Conservation (phyloP, 1,140 invertebrate species). For the Macrotrachela quadricornifera region DNA sequence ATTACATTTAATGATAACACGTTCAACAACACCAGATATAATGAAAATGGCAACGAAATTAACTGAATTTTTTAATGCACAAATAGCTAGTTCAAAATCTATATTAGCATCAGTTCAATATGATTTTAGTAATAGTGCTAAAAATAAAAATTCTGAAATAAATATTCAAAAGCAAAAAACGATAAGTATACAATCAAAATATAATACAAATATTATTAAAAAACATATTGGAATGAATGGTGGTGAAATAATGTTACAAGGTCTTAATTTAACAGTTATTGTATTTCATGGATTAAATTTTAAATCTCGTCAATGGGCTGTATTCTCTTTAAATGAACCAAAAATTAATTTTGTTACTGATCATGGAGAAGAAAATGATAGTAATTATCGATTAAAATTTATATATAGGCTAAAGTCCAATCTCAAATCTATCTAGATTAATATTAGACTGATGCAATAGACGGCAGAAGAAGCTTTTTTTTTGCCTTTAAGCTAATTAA, state of each 20-base stretch:
- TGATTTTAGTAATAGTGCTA: too few species aligned
- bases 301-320: slow-evolving; percentile 80
- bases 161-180: too few species aligned
- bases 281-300: slow-evolving; percentile 95
- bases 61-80: slow-evolving; percentile 64
- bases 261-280: slow-evolving; percentile 66
- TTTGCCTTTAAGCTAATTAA: too few species aligned
- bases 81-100: slow-evolving; percentile 17
- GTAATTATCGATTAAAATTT: too few species aligned
- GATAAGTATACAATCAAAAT: too few species aligned
- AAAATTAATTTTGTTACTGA: slow-evolving; percentile 84
- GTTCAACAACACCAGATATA: slow-evolving; percentile 81
- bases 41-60: slow-evolving; percentile 85
- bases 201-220: too few species aligned
- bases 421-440: too few species aligned
- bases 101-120: too few species aligned
- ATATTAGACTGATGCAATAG: too few species aligned
- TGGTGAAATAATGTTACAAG: slow-evolving; percentile 52
- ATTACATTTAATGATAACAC: slow-evolving; percentile 78
- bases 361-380: slow-evolving; percentile 38
- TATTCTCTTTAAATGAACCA: slow-evolving; percentile 79
- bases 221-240: slow-evolving; percentile 29
- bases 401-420: too few species aligned
- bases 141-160: too few species aligned
- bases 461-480: too few species aligned